A percentile compares a stretch with the other conserved stretches of the same genome.
Evolutionary conservation across 23 tunicate species (phyloP).

Genomic region (Phallusia fumigata): DNA sequence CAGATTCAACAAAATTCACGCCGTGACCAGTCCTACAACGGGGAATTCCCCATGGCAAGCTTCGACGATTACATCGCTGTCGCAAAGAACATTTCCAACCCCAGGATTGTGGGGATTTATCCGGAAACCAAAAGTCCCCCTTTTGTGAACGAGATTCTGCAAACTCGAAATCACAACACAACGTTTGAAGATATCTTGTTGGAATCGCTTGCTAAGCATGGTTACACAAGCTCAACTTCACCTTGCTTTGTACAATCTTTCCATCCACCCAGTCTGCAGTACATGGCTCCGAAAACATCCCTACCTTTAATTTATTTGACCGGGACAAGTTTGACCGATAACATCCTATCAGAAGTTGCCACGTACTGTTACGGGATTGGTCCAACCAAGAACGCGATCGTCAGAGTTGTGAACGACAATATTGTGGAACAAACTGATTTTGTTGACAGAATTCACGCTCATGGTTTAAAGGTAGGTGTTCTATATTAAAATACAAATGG

Average conservation of each 20-base stretch:
- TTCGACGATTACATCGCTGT: constrained; percentile 82
- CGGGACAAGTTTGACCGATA: constrained; percentile 12
- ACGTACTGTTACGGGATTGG: constrained; percentile 74
- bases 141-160: constrained; percentile 46
- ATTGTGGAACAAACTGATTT: constrained; percentile 42
- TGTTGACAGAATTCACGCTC: constrained; percentile 36
- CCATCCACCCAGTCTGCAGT: constrained; percentile 35
- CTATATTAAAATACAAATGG: background rate
- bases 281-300: constrained; percentile 41
- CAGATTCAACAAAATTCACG: constrained; percentile 55
- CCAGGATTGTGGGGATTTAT: constrained; percentile 77
- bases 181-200: constrained; percentile 86
- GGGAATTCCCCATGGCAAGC: constrained; percentile 56
- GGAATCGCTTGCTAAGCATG: constrained; percentile 45
- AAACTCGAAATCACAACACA: constrained; percentile 13
- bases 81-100: constrained; percentile 33
- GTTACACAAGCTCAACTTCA: constrained; percentile 43
- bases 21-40: constrained; percentile 89
- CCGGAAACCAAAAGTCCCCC: constrained; percentile 83
- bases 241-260: constrained; percentile 90
- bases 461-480: constrained; percentile 53
- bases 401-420: constrained; percentile 33
- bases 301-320: constrained; percentile 39
- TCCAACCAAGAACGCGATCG: constrained; percentile 55
- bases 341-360: constrained; percentile 21